These are phyloP conservation scores for Diadegma fenestrale DNA, from an alignment of 2,888 invertebrate species.

Conservation along the genomic window DNA sequence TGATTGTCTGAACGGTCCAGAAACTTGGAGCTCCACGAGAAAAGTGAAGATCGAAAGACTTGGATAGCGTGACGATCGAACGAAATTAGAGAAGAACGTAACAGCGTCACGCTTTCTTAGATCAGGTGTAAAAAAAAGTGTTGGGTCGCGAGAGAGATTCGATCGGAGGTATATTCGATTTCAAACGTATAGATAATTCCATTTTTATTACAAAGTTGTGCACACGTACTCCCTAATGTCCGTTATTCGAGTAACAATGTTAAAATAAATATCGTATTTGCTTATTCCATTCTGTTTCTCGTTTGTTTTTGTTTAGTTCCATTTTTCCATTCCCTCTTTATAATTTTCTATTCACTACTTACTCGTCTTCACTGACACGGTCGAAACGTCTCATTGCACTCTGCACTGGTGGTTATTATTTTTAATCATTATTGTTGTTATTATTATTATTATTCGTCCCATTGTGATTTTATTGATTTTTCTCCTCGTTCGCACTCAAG, in stretches of 20 bases:
- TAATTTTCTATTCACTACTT: slow-evolving; percentile 44
- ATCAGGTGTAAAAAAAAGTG: slow-evolving; percentile 21
- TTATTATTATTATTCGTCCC: slow-evolving; percentile 34
- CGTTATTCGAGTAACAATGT: slow-evolving; percentile 83
- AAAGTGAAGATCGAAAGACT: slow-evolving; percentile 11
- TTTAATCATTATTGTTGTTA: not conserved
- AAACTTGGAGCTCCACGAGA: slow-evolving; percentile 7
- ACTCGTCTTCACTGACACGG: slow-evolving; percentile 58
- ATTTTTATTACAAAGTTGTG: slow-evolving; percentile 82
- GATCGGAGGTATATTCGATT: slow-evolving; percentile 26
- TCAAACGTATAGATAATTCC: slow-evolving; percentile 79
- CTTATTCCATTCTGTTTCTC: slow-evolving; percentile 57
- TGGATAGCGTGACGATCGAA: not conserved
- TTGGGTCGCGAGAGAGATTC: slow-evolving; percentile 9
- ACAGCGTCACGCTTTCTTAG: slow-evolving; percentile 63
- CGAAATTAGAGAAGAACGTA: slow-evolving; percentile 18
- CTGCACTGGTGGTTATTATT: slow-evolving; percentile 34
- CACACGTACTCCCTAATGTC: slow-evolving; percentile 79
- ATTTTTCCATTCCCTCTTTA: slow-evolving; percentile 8
- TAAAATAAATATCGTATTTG: slow-evolving; percentile 84
- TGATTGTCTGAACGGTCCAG: slow-evolving; percentile 15
- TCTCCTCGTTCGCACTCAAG: slow-evolving; percentile 30
- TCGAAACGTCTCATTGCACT: slow-evolving; percentile 54
- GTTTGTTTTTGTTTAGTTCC: slow-evolving; percentile 41
- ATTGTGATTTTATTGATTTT: slow-evolving; percentile 23